phyloP scores from a whole-genome alignment of 1,140 invertebrate genomes.

The Aricia agestis region DNA sequence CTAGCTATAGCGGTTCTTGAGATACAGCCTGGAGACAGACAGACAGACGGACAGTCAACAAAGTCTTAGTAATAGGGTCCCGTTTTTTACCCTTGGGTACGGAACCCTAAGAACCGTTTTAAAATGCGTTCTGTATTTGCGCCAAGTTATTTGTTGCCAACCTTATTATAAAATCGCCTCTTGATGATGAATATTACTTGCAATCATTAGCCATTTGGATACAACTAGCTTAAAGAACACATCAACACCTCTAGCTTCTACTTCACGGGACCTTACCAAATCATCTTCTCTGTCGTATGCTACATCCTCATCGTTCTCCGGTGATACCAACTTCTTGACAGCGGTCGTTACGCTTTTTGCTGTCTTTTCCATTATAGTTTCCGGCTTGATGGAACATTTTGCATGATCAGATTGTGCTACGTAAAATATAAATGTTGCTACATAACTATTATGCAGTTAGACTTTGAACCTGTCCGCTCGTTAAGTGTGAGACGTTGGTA shows the following conservation, averaged over 20 bases:
- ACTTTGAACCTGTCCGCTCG: too few species aligned
- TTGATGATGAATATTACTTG: neutral
- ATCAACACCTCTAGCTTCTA: neutral
- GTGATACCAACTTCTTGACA: conserved; percentile 64
- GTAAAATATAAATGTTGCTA: neutral
- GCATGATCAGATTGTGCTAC: neutral
- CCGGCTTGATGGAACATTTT: conserved; percentile 57
- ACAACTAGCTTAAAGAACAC: neutral
- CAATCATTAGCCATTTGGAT: neutral
- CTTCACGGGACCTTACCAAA: conserved; percentile 69
- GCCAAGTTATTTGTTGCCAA: neutral
- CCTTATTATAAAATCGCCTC: neutral
- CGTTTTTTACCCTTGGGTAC: too few species aligned
- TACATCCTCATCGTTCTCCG: conserved; percentile 61
- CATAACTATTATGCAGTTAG: too few species aligned
- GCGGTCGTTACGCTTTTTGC: conserved; percentile 67
- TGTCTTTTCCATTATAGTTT: conserved; percentile 71
- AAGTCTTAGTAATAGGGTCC: too few species aligned
- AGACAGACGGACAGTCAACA: too few species aligned
- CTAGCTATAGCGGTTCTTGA: too few species aligned
- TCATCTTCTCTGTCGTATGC: conserved; percentile 78
- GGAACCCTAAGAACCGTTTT: too few species aligned
- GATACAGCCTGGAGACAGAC: too few species aligned
- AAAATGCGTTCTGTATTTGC: too few species aligned
- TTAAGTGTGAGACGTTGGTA: neutral